Evolutionary conservation across 2,888 invertebrate species (phyloP), one percentile per base, ranked within the genome.

Genomic region (Lapara coniferarum): DNA sequence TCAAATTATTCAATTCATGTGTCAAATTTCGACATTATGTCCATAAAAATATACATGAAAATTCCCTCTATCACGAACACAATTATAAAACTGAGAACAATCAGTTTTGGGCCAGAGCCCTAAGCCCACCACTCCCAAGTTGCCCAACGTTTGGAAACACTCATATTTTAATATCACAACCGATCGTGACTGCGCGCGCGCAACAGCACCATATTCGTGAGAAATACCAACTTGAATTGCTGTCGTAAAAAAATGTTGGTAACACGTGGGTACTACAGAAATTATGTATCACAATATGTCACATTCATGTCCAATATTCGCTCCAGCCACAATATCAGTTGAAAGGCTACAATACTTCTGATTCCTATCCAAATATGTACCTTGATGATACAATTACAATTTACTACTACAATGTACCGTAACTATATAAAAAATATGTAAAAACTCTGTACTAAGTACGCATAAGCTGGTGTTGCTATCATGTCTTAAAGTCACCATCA

Each of bases 111-210:
- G 16, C 55, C 56, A 37, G 77, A 55, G 19, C 55, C 51, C 10
- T 13, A 3, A 51, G 51, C 12, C 19, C 78, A 82, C 85, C 88
- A 86, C 88, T 85, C 89, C 89, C 80, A 77, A 72, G 79, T 89
- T 89, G 78, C 85, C 74, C 84, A 89, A 89, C 80, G 80, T 86
- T 79, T 74, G 82, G 85, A 89, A 89, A 86, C 84, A 83, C 82
- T 84, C 86, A 85, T 81, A 89, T 89, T 89, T 89, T 89, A 89
- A 89, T 88, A 90, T 86, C 85, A 86, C 85, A 87, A 75, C 78
- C 71, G 76, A 73, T 85, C 90, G 89, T 90, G 90, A 89, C 89
- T 86, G 44, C 59, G 59, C 53, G 53, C 59, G 63, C 63, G 63
- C 63, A 46, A 63, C 49, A 49, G 49, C 63, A 6, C 63, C 49